phyloP scores from a whole-genome alignment of 2,888 invertebrate genomes.

The Neelides folsomi region DNA sequence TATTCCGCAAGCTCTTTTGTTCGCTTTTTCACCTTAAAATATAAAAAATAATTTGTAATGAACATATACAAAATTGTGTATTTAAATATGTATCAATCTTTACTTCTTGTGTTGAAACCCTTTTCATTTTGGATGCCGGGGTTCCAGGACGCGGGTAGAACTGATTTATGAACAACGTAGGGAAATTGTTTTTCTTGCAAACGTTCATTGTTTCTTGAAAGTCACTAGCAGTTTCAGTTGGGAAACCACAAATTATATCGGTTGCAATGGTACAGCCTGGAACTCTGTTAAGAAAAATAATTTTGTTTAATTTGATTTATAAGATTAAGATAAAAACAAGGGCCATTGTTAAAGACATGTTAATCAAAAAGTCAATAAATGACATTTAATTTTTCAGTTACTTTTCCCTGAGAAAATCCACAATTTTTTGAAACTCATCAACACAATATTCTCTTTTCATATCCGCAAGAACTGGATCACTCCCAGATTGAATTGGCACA shows the following conservation, averaged over 20 bases:
- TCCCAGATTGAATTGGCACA: conserved; percentile 96
- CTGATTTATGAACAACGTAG: conserved; percentile 93
- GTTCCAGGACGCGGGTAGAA: conserved; percentile 94
- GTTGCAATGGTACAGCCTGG: conserved; percentile 87
- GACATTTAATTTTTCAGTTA: conserved; percentile 47
- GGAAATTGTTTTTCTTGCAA: conserved; percentile 75
- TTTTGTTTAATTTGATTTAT: too few relatives aligned
- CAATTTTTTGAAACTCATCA: conserved; percentile 79
- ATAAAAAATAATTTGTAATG: too few relatives aligned
- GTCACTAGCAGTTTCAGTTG: conserved; percentile 80
- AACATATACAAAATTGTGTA: too few relatives aligned
- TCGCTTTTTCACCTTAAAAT: conserved; percentile 64
- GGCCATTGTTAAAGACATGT: too few relatives aligned
- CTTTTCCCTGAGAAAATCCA: conserved; percentile 63
- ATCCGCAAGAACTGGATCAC: conserved; percentile 79
- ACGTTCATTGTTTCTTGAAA: conserved; percentile 75
- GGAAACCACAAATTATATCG: conserved; percentile 97
- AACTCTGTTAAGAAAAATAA: conserved; percentile 47
- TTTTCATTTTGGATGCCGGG: conserved; percentile 77
- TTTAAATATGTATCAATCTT: too few relatives aligned
- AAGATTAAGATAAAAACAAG: too few relatives aligned
- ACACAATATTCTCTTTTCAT: conserved; percentile 92
- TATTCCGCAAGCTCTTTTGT: conserved; percentile 77
- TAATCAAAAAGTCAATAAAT: not conserved
- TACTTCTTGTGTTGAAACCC: conserved; percentile 64